These are phyloP conservation scores for Melieria crassipennis DNA, from an alignment of 2,888 invertebrate species.

Conservation along the genomic window DNA sequence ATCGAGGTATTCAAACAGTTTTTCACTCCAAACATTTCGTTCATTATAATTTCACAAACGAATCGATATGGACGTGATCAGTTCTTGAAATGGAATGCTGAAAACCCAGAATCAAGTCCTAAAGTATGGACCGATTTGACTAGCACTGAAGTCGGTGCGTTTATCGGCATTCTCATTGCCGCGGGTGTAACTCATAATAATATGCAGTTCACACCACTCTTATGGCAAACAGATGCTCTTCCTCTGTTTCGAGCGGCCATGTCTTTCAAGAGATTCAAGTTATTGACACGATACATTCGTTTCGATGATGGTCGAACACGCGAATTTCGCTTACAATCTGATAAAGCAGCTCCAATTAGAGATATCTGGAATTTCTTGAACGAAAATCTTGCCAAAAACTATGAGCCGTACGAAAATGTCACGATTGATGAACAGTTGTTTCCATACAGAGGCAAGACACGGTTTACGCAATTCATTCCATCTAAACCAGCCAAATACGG, in stretches of 20 bases:
- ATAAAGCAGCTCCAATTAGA: slow-evolving; percentile 30
- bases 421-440: slow-evolving; percentile 35
- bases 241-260: neutral
- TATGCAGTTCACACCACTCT: slow-evolving; percentile 34
- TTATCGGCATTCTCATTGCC: slow-evolving; percentile 37
- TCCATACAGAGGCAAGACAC: slow-evolving; percentile 16
- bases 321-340: neutral
- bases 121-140: slow-evolving; percentile 30
- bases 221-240: slow-evolving; percentile 20
- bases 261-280: slow-evolving; percentile 6
- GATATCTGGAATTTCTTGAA: slow-evolving; percentile 35
- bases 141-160: slow-evolving; percentile 33
- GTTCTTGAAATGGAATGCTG: slow-evolving; percentile 34
- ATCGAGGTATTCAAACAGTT: slow-evolving; percentile 39
- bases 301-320: slow-evolving; percentile 51
- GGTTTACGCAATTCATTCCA: slow-evolving; percentile 30
- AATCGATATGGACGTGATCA: slow-evolving; percentile 26
- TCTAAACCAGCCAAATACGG: slow-evolving; percentile 33
- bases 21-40: slow-evolving; percentile 37
- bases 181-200: slow-evolving; percentile 39
- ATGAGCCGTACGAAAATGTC: slow-evolving; percentile 30
- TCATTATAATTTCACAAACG: slow-evolving; percentile 35
- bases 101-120: slow-evolving; percentile 23
- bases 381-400: slow-evolving; percentile 34
- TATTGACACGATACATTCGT: slow-evolving; percentile 26